A percentile compares a stretch with the other conserved stretches of the same genome.
Evolutionary conservation across 92 coral and sea anemone species (phyloP).

Genomic region (Epizoanthus stellaris): DNA sequence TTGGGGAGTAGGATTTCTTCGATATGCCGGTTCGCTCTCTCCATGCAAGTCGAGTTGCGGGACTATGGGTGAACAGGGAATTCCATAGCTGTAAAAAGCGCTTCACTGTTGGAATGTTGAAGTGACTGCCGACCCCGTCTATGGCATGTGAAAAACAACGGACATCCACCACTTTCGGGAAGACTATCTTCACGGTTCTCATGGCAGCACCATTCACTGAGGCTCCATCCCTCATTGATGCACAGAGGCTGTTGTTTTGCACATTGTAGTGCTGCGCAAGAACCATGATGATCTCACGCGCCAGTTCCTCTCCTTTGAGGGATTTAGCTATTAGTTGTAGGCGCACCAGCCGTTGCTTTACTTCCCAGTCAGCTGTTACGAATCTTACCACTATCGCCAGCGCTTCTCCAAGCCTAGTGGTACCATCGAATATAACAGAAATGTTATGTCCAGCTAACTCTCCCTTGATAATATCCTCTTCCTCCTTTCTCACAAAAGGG

Average conservation of each 20-base stretch:
- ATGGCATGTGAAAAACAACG: no score
- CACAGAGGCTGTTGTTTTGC: no score
- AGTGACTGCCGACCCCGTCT: not conserved
- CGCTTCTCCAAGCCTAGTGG: constrained; percentile 66
- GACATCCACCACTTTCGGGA: no score
- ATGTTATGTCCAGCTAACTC: constrained; percentile 61
- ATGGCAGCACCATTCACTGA: no score
- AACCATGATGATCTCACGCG: constrained; percentile 30
- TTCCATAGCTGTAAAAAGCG: constrained; percentile 59
- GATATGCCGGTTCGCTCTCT: constrained; percentile 54
- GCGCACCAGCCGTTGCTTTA: constrained; percentile 60
- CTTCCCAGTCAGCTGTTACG: constrained; percentile 60
- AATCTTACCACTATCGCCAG: constrained; percentile 63
- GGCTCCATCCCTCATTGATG: no score
- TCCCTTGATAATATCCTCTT: constrained; percentile 55
- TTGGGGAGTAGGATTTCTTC: constrained; percentile 53
- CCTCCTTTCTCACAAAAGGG: constrained; percentile 63
- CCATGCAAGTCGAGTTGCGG: constrained; percentile 47
- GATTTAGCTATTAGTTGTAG: constrained; percentile 49
- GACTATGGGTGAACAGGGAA: constrained; percentile 53
- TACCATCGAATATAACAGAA: constrained; percentile 61
- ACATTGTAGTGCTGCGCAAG: constrained; percentile 30
- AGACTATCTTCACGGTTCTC: no score
- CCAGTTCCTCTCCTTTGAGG: constrained; percentile 59
- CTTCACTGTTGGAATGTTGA: constrained; percentile 58